phyloP scores from a whole-genome alignment of 2,888 invertebrate genomes.

The Ctenicera cuprea region DNA sequence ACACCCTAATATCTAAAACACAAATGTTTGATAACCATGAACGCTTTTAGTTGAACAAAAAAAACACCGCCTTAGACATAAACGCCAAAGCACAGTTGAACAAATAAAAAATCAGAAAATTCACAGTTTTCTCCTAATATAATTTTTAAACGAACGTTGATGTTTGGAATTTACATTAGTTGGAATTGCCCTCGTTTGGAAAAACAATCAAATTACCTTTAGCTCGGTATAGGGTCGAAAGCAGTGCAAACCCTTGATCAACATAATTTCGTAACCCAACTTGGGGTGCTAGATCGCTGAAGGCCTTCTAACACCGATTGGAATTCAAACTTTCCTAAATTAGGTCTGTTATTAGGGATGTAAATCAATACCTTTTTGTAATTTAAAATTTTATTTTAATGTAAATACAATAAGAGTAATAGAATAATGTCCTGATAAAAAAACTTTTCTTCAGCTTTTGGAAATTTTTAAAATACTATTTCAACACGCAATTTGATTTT shows the following conservation, averaged over 20 bases:
- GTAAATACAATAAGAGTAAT: no score
- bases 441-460: no score
- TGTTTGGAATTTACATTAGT: not conserved
- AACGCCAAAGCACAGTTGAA: no score
- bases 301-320: conserved; percentile 17
- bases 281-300: conserved; percentile 27
- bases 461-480: no score
- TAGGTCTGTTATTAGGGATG: not conserved
- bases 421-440: no score
- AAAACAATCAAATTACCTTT: conserved; percentile 28
- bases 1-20: conserved; percentile 19
- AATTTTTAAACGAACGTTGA: not conserved
- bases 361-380: not conserved
- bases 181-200: conserved; percentile 16
- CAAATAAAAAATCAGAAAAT: not conserved
- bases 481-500: no score
- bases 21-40: conserved; percentile 1
- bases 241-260: conserved; percentile 28
- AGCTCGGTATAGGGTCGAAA: conserved; percentile 19
- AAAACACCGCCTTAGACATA: no score
- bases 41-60: no score
- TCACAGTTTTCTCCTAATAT: not conserved
- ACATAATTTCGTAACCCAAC: conserved; percentile 28
- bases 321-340: conserved; percentile 21
- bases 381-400: no score